Evolutionary conservation across 2,113 vertebrate species (phyloP).

Genomic region (Gasterosteus aculeatus): DNA sequence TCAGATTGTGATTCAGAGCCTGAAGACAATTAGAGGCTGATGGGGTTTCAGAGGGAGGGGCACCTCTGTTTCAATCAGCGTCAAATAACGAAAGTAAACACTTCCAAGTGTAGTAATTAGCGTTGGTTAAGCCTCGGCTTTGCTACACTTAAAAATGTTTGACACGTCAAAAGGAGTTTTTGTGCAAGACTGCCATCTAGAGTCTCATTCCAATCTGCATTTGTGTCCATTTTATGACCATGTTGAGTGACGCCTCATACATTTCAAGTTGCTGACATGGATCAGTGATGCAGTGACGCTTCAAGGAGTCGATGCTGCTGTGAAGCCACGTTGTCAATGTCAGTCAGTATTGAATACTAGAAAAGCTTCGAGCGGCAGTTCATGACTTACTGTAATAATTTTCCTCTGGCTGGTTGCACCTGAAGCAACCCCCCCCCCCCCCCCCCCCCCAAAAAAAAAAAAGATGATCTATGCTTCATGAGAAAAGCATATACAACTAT

Average conservation of each 20-base stretch:
- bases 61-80: slow-evolving; percentile 53
- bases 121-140: slow-evolving; percentile 48
- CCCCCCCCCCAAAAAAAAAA: too few species aligned
- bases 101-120: slow-evolving; percentile 55
- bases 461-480: too few species aligned
- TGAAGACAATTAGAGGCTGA: slow-evolving; percentile 43
- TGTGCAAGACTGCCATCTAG: slow-evolving; percentile 61
- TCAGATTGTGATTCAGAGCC: slow-evolving; percentile 20
- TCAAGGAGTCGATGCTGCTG: slow-evolving; percentile 20
- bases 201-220: background rate
- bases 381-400: too few species aligned
- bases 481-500: too few species aligned
- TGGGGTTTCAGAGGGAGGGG: slow-evolving; percentile 36
- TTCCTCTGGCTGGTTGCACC: too few species aligned
- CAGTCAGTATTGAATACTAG: slow-evolving; percentile 30
- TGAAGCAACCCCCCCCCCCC: too few species aligned
- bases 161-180: slow-evolving; percentile 2
- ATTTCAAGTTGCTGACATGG: slow-evolving; percentile 7
- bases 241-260: background rate
- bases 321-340: slow-evolving; percentile 19
- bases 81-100: slow-evolving; percentile 57
- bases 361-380: background rate
- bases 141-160: slow-evolving; percentile 27
- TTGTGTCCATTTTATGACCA: background rate
- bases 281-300: slow-evolving; percentile 14